Conservation (phyloP, 2,797 vertebrate genomes). For the Halcyon leucocephala region DNA sequence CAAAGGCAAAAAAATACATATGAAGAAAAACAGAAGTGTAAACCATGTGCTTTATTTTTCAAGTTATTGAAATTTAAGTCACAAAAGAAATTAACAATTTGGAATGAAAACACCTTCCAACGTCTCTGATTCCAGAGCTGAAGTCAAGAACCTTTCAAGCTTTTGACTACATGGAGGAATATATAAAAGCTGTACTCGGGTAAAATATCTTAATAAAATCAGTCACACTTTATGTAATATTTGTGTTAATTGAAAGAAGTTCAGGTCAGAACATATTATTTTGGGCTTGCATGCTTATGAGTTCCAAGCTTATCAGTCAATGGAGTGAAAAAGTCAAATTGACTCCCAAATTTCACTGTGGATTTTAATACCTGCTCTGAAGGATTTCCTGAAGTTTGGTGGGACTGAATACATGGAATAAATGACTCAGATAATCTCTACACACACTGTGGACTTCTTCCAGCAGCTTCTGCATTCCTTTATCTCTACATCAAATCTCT, state of each 20-base stretch:
- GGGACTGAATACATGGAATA: rapidly evolving
- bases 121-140: rapidly evolving
- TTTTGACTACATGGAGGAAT: neutral
- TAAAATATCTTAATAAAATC: neutral
- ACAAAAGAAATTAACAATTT: neutral
- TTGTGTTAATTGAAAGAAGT: neutral
- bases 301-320: neutral
- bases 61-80: neutral
- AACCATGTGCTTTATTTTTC: neutral
- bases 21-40: neutral
- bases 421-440: neutral
- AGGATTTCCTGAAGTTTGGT: neutral
- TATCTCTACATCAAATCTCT: neutral
- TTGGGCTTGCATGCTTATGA: neutral
- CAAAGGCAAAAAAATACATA: neutral
- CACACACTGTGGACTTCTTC: neutral
- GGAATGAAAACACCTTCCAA: neutral
- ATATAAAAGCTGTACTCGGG: neutral
- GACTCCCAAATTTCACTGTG: neutral
- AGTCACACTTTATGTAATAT: neutral
- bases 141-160: neutral
- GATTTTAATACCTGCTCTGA: neutral
- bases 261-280: neutral
- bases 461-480: neutral
- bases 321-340: neutral